phyloP scores from a whole-genome alignment of 2,888 invertebrate genomes.

The Creontiades dilutus region DNA sequence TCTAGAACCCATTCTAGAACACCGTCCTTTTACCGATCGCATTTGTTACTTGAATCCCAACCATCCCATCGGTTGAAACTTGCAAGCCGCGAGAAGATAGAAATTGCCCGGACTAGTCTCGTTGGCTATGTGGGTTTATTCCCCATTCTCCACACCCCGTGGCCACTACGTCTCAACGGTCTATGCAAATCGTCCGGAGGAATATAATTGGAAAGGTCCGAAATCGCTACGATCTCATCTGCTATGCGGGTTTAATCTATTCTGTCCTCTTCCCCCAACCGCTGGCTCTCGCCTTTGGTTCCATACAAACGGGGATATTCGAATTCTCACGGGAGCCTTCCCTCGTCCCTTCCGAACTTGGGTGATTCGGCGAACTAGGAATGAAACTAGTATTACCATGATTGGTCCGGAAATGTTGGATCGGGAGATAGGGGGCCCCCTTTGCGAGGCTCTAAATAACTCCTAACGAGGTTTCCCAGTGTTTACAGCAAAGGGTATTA shows the following conservation, averaged over 20 bases:
- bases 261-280: slow-evolving; percentile 17
- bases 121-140: neutral
- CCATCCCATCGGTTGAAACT: neutral
- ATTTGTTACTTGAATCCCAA: no score
- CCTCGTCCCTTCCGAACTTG: slow-evolving; percentile 41
- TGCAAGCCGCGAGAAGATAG: neutral
- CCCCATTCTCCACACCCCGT: neutral
- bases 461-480: slow-evolving; percentile 13
- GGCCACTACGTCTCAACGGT: slow-evolving; percentile 34
- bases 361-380: slow-evolving; percentile 33
- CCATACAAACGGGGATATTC: slow-evolving; percentile 27
- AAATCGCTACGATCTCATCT: slow-evolving; percentile 63
- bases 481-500: neutral
- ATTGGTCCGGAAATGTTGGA: slow-evolving; percentile 29
- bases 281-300: neutral
- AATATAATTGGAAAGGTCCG: slow-evolving; percentile 66
- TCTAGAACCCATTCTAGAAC: no score
- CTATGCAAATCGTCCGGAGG: slow-evolving; percentile 58
- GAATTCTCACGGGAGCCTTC: slow-evolving; percentile 56
- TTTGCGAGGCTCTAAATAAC: slow-evolving; percentile 33
- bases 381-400: slow-evolving; percentile 49
- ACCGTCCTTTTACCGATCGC: no score
- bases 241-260: slow-evolving; percentile 63
- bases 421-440: slow-evolving; percentile 13
- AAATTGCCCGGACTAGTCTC: neutral